Base-by-base conservation (phyloP, 23 tunicate genomes). In the Halocynthia roretzi region DNA sequence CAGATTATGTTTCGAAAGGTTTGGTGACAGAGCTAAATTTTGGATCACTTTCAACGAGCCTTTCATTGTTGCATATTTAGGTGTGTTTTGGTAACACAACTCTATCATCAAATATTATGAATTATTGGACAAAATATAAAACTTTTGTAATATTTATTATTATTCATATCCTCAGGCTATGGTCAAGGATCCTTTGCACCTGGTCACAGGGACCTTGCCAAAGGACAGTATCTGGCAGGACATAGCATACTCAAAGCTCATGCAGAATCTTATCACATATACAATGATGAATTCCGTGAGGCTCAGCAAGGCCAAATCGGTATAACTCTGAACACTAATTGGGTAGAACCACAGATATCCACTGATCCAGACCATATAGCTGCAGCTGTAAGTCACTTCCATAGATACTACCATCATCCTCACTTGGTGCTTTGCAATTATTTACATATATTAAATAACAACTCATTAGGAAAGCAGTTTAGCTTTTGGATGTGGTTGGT, bases 41-140 rank as follows among this genome's bases (percentile, higher is more conserved):
- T 96, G 99, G 99, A 96, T 96, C 63, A 96, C 99, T 18, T 86
- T 96, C 67, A 96, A 96, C 68, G 99, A 96, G 73, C 96, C 99
- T 6, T 92, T 52, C 74, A 92, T 92, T 52, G 85, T 82, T n/a
- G 82, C 98, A n/a, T 82, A 82, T 49, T 80, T 92, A 7, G 98
- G 98, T 86, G 56, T 51, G 80, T 62, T 9, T 23, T 15, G n/a
- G 2, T 58, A 15, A 31, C 44, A 31, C 4, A 31, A 31, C 44
- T 31, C 44, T 31, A 31, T 31, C 44, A 31, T 0, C 4, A 31
- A 31, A 31, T 31, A 31, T 31, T 31, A 31, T 31, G 4, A 31
- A 31, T 31, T 31, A 31, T 31, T 31, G 44, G 1, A 31, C 44
- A 31, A 31, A 31, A 31, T 31, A 31, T 31, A 31, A 31, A 31